Evolutionary conservation across 2,113 vertebrate species (phyloP).

Genomic region (Amphiprion percula): DNA sequence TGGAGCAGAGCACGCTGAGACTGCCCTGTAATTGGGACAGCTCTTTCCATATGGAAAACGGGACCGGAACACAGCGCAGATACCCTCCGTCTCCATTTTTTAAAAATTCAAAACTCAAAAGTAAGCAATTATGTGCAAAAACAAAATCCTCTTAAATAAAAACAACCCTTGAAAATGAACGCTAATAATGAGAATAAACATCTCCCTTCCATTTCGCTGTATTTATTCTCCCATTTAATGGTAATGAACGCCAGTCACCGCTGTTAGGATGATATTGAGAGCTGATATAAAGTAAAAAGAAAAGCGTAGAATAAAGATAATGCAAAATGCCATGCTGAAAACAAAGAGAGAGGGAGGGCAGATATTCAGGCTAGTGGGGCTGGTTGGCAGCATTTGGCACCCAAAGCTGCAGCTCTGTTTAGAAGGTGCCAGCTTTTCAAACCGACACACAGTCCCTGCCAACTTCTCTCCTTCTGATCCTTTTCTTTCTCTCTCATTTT

Average conservation of each 20-base stretch:
- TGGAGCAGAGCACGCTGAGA: conserved; percentile 63
- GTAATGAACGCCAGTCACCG: conserved; percentile 50
- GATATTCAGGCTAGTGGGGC: conserved; percentile 80
- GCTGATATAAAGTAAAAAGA: conserved; percentile 75
- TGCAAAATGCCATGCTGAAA: conserved; percentile 78
- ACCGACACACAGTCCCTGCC: conserved; percentile 79
- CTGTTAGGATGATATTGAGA: conserved; percentile 47
- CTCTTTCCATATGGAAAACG: conserved; percentile 53
- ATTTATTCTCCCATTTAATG: conserved; percentile 23
- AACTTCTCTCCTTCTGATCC: conserved; percentile 83
- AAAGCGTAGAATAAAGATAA: conserved; percentile 80
- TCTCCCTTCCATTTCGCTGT: not conserved
- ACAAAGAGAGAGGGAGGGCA: conserved; percentile 83
- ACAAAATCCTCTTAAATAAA: conserved; percentile 39
- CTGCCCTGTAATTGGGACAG: conserved; percentile 68
- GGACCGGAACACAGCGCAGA: conserved; percentile 6
- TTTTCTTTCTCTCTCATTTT: conserved; percentile 77
- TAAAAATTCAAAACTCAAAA: conserved; percentile 22
- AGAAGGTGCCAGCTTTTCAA: conserved; percentile 86
- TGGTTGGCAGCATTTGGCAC: conserved; percentile 84
- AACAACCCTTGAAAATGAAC: conserved; percentile 20
- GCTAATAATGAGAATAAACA: conserved; percentile 28
- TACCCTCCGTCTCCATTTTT: not conserved
- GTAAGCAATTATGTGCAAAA: conserved; percentile 16
- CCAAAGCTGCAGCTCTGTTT: conserved; percentile 75